A percentile compares a stretch with the other conserved stretches of the same genome.
phyloP scores from a whole-genome alignment of 2,113 vertebrate species.

The Todiramphus chloris region DNA sequence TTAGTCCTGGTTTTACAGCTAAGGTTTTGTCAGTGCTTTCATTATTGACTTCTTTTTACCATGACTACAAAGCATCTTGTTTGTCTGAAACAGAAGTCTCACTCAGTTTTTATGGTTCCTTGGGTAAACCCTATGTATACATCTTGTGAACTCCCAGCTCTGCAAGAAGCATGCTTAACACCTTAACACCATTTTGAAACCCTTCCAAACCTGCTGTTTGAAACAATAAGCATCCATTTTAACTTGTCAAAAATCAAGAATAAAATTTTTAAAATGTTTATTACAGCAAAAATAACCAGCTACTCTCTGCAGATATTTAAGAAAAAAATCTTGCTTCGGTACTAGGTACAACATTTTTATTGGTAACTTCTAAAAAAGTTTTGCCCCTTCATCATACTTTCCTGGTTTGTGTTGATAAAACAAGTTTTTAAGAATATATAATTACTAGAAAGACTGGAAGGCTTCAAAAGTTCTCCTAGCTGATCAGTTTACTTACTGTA shows the following conservation, averaged over 20 bases:
- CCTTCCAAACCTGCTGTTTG: background rate
- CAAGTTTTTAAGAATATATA: constrained; percentile 4
- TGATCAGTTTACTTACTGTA: background rate
- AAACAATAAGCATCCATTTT: background rate
- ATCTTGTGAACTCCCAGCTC: background rate
- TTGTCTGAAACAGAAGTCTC: constrained; percentile 14
- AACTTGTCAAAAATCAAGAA: background rate
- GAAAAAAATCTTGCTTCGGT: background rate
- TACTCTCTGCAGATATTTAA: constrained; percentile 8
- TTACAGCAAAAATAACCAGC: constrained; percentile 38
- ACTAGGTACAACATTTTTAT: background rate
- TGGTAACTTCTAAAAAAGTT: background rate
- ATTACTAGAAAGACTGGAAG: background rate
- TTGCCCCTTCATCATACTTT: constrained; percentile 37
- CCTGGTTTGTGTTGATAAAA: constrained; percentile 31
- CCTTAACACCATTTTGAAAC: background rate
- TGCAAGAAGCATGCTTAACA: background rate
- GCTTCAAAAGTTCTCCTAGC: background rate
- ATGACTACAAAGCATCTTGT: background rate
- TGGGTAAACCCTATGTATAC: background rate
- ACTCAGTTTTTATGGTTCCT: background rate
- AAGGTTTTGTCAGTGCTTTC: constrained; percentile 51
- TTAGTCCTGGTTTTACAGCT: constrained; percentile 59
- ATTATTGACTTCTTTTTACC: constrained; percentile 45
- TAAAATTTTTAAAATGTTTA: background rate